A percentile compares a stretch with the other conserved stretches of the same genome.
phyloP scores from a whole-genome alignment of 2,888 invertebrate genomes.

The Caenorhabditis doughertyi region DNA sequence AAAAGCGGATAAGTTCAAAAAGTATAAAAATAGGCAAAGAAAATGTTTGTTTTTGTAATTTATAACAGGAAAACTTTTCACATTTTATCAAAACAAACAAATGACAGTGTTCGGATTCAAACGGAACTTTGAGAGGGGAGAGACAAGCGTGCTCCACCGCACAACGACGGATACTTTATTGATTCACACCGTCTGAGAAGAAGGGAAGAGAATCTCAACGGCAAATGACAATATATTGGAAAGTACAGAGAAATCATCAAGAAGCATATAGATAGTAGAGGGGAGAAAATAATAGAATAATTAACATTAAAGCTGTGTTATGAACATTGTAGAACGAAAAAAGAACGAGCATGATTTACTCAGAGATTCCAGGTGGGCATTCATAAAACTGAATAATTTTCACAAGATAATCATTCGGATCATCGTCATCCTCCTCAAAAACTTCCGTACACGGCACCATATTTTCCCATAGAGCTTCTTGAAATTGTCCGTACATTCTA shows the following conservation, averaged over 20 bases:
- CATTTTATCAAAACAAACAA: not conserved
- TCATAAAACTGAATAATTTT: slow-evolving; percentile 4
- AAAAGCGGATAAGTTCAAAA: not conserved
- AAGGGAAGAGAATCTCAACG: too few relatives aligned
- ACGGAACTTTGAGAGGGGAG: not conserved
- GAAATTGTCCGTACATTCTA: not conserved
- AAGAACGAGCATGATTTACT: not conserved
- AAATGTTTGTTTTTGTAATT: too few relatives aligned
- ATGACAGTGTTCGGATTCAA: not conserved
- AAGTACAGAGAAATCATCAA: too few relatives aligned
- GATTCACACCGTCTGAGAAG: too few relatives aligned
- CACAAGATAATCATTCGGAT: not conserved
- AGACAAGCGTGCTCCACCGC: slow-evolving; percentile 2
- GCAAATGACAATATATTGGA: too few relatives aligned
- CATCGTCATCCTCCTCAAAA: not conserved
- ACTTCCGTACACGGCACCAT: not conserved
- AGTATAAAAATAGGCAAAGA: not conserved
- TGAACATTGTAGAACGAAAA: too few relatives aligned
- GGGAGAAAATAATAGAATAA: too few relatives aligned
- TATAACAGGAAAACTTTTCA: too few relatives aligned
- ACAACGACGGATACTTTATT: not conserved
- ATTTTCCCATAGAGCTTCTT: not conserved
- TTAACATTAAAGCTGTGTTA: too few relatives aligned
- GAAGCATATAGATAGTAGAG: too few relatives aligned
- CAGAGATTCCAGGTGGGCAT: not conserved